These are phyloP conservation scores for Dasypogon diadema DNA, from an alignment of 2,888 invertebrate genomes.

Conservation along the genomic window DNA sequence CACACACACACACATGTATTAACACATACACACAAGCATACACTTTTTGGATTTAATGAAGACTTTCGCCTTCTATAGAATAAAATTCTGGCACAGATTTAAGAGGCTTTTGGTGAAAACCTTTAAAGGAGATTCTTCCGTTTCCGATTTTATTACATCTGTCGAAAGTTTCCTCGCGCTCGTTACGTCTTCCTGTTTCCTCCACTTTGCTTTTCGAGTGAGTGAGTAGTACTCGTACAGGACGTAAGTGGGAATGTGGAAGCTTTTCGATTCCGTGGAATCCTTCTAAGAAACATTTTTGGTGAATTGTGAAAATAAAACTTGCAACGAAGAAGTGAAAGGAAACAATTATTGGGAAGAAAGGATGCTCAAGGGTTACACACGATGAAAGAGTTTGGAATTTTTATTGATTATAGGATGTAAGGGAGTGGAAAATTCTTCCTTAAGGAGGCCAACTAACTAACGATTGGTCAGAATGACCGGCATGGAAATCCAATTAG, in stretches of 20 bases:
- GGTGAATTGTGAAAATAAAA: background rate
- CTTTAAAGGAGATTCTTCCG: conserved; percentile 19
- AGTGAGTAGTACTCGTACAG: background rate
- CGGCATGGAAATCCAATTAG: conserved; percentile 4
- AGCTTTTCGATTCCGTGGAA: background rate
- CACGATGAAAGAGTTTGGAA: background rate
- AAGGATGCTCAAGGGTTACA: conserved; percentile 12
- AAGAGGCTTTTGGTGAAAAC: background rate
- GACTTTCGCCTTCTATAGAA: conserved; percentile 2
- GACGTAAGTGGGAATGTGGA: background rate
- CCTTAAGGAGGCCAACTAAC: background rate
- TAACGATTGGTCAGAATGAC: no score
- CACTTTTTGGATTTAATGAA: conserved; percentile 10
- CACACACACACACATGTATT: no score
- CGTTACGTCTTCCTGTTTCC: background rate
- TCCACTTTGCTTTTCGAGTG: background rate
- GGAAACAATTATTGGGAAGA: conserved; percentile 31
- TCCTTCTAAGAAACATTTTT: conserved; percentile 18
- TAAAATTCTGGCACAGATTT: background rate
- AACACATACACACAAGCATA: no score
- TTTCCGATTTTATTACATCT: conserved; percentile 35
- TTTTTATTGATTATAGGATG: background rate
- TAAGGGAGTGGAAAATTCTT: background rate
- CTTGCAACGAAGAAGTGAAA: background rate
- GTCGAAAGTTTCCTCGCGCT: conserved; percentile 14